Percentiles rank a stretch among this genome's conserved stretches.
phyloP scores from a whole-genome alignment of 2,113 vertebrate species.

The Dunckerocampus dactyliophorus region DNA sequence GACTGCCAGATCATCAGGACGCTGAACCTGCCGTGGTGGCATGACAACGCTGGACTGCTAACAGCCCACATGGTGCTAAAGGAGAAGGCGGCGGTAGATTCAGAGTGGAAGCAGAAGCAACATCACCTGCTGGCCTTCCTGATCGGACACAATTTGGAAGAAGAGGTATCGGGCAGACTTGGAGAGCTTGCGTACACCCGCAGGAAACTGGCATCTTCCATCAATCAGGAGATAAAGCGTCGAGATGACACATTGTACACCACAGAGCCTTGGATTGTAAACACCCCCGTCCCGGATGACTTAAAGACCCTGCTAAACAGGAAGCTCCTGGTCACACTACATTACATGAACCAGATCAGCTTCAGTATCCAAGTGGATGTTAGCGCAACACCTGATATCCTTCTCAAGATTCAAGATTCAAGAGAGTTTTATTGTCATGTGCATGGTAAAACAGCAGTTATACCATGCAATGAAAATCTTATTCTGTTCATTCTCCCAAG shows the following conservation, averaged over 20 bases:
- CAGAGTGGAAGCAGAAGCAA: constrained; percentile 41
- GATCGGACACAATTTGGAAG: constrained; percentile 68
- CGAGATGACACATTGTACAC: constrained; percentile 58
- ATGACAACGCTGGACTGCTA: constrained; percentile 35
- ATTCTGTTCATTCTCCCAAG: too few species aligned
- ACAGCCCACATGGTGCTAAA: constrained; percentile 52
- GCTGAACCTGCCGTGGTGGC: constrained; percentile 63
- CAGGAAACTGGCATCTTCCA: constrained; percentile 66
- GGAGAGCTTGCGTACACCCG: constrained; percentile 71
- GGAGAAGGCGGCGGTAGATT: constrained; percentile 32
- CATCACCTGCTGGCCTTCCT: constrained; percentile 53
- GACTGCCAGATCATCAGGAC: constrained; percentile 72
- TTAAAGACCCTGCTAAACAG: constrained; percentile 38
- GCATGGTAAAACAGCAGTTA: too few species aligned
- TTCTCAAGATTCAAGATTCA: too few species aligned
- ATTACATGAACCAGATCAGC: constrained; percentile 54
- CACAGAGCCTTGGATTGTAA: constrained; percentile 71
- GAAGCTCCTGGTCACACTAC: constrained; percentile 54
- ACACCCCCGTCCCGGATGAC: constrained; percentile 49
- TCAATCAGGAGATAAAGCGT: constrained; percentile 58
- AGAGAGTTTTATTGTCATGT: too few species aligned
- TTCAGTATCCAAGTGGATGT: constrained; percentile 52
- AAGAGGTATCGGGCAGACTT: constrained; percentile 52
- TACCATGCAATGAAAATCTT: too few species aligned
- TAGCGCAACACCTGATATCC: constrained; percentile 38